Evolutionary conservation across 2,888 invertebrate species (phyloP), one percentile per base, ranked within the genome.

Genomic region (Macrosiphum euphorbiae): DNA sequence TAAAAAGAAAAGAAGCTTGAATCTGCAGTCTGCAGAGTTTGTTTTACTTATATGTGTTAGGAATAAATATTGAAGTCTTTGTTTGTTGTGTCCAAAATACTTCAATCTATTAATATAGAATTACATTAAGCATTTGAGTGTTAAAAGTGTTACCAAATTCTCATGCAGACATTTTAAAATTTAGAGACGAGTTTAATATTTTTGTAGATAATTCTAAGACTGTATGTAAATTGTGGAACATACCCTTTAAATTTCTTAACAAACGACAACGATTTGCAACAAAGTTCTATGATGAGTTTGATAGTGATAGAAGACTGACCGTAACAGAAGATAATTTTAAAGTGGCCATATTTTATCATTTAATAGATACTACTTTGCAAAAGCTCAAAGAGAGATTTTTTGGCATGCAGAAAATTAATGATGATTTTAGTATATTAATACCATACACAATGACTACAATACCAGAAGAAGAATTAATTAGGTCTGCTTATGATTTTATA

Each of bases 271-370:
- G 41, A 52, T 35, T 88, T 88, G 88, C 52, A 52, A 88, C 35
- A 10, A 86, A 47, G 44, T 41, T 41, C 26, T 11, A 41, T 58
- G 35, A 88, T 88, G 88, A 88, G 24, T 24, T 58, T 88, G 58
- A 88, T 41, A 26, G 26, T 58, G 88, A 88, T 88, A 88, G 58
- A 88, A 16, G 88, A 3, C 35, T 88, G 41, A 58, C 55, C 16
- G 26, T 88, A 41, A 88, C 58, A 13, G 88, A 88, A 88, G 88
- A 88, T 41, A 88, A 88, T 88, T 88, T 88, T 55, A 88, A 58
- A 58, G 58, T 88, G 11, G 41, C 88, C 10, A 88, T 58, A 26
- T 88, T 55, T 88, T 10, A 88, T 58, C 41, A 26, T 58, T 11
- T 88, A 11, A 58, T 88, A 26, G 55, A 88, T 58, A 58, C 88